Base-by-base conservation (phyloP, 2,797 vertebrate species). In the Rhinatrema bivittatum region DNA sequence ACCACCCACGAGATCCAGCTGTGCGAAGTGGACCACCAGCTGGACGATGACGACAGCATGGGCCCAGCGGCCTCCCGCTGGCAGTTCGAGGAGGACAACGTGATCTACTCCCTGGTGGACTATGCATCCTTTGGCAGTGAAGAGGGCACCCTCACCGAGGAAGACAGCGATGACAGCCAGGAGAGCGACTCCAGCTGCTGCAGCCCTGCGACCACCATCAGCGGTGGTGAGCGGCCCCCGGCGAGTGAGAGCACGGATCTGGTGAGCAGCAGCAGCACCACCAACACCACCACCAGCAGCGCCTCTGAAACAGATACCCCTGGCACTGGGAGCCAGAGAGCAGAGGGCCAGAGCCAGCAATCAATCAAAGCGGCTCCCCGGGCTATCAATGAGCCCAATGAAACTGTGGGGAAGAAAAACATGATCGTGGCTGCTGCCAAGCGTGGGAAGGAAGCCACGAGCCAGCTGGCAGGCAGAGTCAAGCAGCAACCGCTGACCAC, bases 1-100 rank as follows among this genome's bases (percentile, higher is more conserved):
- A 95, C 90, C 28, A 99, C 95, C 20, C 95, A 94, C 26, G 94
- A 98, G 61, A 99, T 98, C 75, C 95, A 99, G 67, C 73, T 97
- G 43, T 95, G 89, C 2, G 94, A 99, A 61, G 85, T 93, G 42
- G 95, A 97, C 50, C 93, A 94, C 72, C 93, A 94, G 36, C 81
- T 86, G 1, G 85, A 89, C 24, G 90, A 86, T 58, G 94, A 97
- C 43, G 80, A 91, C 25, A 91, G 90, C 1, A 82, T 84, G 10
- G 92, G 89, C 7, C 60, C 81, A 52, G 76, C 79, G 35, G 78
- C 79, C 33, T 85, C 90, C 10, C 85, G 79, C 32, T 95, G 91
- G 91, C 91, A 93, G 43, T 88, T 92, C 41, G 91, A 92, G 47
- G 93, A 97, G 50, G 87, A 92, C 73, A 94, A 94, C 51, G 78